Conservation (phyloP, 2,888 invertebrate species). For the Lithophane leautieri region DNA sequence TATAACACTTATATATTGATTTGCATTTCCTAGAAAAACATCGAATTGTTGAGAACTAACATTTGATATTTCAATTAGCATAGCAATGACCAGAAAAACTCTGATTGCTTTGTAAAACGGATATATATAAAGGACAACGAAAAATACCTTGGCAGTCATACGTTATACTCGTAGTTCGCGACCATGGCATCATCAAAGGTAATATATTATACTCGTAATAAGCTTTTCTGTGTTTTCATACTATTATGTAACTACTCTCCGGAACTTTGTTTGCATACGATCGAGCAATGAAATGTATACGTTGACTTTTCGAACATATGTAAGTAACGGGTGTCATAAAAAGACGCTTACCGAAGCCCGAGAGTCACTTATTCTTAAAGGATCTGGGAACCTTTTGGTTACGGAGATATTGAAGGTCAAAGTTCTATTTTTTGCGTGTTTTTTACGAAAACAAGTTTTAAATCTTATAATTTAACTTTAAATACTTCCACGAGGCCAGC, state of each 20-base stretch:
- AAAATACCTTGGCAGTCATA: slow-evolving; percentile 39
- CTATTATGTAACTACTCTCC: background rate
- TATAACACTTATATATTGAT: background rate
- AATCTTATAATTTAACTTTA: no score
- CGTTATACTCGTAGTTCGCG: slow-evolving; percentile 35
- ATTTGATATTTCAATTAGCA: slow-evolving; percentile 18
- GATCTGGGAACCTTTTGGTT: no score
- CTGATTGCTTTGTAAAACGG: slow-evolving; percentile 4
- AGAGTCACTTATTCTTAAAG: no score
- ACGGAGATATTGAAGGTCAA: no score
- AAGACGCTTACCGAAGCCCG: no score
- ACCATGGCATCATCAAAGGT: slow-evolving; percentile 59
- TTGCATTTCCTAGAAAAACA: slow-evolving; percentile 9
- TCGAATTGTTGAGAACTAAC: background rate
- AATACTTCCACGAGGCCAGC: no score
- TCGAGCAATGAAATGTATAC: background rate
- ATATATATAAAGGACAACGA: slow-evolving; percentile 58
- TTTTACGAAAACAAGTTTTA: no score
- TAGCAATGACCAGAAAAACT: slow-evolving; percentile 1
- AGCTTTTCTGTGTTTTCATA: background rate
- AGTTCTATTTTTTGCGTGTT: no score
- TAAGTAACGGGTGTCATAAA: no score
- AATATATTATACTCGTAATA: background rate
- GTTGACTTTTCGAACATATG: background rate
- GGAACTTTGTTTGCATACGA: background rate